Conservation (phyloP, 2,797 vertebrate species). For the Lemur catta region DNA sequence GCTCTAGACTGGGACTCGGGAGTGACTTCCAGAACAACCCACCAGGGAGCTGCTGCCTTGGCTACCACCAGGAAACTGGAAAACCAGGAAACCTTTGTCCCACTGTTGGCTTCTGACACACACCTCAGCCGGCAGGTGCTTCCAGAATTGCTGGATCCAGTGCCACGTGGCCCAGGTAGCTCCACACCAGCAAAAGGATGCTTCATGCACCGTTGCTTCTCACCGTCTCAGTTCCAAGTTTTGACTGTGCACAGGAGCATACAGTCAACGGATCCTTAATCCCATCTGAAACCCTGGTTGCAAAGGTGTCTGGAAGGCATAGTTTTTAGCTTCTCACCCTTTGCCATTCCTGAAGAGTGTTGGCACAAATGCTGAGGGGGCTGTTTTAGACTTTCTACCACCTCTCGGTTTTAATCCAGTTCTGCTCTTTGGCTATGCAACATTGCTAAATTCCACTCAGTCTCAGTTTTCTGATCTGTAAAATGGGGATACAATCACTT, state of each 20-base stretch:
- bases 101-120: background rate
- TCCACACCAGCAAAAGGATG: background rate
- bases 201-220: rapidly evolving
- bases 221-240: no score
- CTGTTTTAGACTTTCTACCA: background rate
- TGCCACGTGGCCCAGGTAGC: rapidly evolving
- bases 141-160: background rate
- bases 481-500: background rate
- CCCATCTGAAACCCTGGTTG: background rate
- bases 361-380: no score
- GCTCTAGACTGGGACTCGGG: background rate
- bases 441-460: rapidly evolving
- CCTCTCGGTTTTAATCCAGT: background rate
- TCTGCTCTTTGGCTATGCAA: background rate
- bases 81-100: no score
- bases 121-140: rapidly evolving
- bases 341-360: background rate
- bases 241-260: background rate
- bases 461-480: background rate
- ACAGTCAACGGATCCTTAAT: no score
- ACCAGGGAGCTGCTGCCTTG: no score
- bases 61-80: background rate
- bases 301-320: background rate
- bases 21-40: background rate
- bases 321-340: background rate